Percentiles rank a stretch among this genome's conserved stretches.
Evolutionary conservation across 2,888 invertebrate genomes (phyloP).

Genomic region (Halictus quadricinctus): DNA sequence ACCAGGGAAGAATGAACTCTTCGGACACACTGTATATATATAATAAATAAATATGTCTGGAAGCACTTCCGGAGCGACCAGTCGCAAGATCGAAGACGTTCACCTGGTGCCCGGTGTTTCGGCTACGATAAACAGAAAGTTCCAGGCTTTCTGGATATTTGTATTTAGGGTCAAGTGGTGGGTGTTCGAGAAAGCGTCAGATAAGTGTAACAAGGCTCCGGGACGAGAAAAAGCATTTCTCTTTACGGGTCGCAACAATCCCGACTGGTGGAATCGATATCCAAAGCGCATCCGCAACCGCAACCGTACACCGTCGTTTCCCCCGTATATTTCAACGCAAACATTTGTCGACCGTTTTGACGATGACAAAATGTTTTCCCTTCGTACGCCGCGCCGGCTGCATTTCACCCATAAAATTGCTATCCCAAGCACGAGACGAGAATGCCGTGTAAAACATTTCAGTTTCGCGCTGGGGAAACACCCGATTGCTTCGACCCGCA

Average conservation of each 20-base stretch:
- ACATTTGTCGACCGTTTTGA: conserved; percentile 52
- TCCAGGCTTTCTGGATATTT: background rate
- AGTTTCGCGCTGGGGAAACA: conserved; percentile 30
- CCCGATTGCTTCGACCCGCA: conserved; percentile 20
- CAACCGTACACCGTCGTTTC: conserved; percentile 20
- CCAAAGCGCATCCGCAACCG: conserved; percentile 37
- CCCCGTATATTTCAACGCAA: conserved; percentile 35
- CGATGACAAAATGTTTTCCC: conserved; percentile 50
- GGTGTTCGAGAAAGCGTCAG: conserved; percentile 14
- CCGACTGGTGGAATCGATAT: conserved; percentile 43
- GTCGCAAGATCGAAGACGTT: background rate
- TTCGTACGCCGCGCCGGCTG: conserved; percentile 1
- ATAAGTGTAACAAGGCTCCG: conserved; percentile 17
- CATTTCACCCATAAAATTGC: conserved; percentile 37
- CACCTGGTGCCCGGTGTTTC: background rate
- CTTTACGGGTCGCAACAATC: conserved; percentile 19
- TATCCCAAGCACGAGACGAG: conserved; percentile 30
- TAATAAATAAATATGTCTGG: no score
- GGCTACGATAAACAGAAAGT: conserved; percentile 14
- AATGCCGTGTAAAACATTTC: conserved; percentile 43
- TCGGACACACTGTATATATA: no score
- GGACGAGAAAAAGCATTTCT: conserved; percentile 14
- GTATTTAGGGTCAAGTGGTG: conserved; percentile 26
- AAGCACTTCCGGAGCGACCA: conserved; percentile 12
- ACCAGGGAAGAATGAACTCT: no score